Evolutionary conservation across 2,888 invertebrate genomes (phyloP), one percentile per base, ranked within the genome.

Genomic region (Temnothorax ravouxi): DNA sequence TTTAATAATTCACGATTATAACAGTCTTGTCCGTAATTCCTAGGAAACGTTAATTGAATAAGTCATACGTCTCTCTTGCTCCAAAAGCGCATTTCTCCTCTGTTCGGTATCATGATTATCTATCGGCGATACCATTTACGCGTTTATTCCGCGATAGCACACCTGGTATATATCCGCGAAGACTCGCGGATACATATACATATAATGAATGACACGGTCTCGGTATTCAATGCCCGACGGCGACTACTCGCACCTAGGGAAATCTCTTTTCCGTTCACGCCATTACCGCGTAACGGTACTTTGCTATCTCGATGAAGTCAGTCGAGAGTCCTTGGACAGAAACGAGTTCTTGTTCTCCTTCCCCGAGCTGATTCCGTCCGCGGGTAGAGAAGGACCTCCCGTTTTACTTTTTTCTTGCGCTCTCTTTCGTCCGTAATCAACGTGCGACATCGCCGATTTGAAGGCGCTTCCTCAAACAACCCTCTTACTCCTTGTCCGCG

Each of bases 231-330:
- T 80, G 34, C 25, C 18, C 56, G 44, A 71, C 71, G 29, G n/a
- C 79, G 79, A 80, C 79, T 84, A 83, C 84, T 66, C 62, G 82
- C 52, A 75, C 75, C 84, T 54, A 86, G 84, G 89, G 85, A 90
- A 90, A 88, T 88, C 87, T 84, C 86, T 84, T 85, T 90, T 87
- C 84, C 86, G 84, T 84, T 90, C 84, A 85, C 85, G 81, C 84
- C 89, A 88, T 91, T 89, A 90, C 86, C 86, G 77, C 54, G 87
- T 90, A 90, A 90, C 88, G 90, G 85, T 84, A 84, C 86, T 82
- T 87, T 72, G 84, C 85, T 87, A 87, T 89, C 87, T 86, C 84
- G 88, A 88, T 87, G 86, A 88, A 87, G 84, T 77, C 84, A 87
- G 88, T 88, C 82, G 84, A 84, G 82, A 52, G 85, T 84, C 85